phyloP scores from a whole-genome alignment of 2,888 invertebrate genomes.

The Candidula unifasciata region DNA sequence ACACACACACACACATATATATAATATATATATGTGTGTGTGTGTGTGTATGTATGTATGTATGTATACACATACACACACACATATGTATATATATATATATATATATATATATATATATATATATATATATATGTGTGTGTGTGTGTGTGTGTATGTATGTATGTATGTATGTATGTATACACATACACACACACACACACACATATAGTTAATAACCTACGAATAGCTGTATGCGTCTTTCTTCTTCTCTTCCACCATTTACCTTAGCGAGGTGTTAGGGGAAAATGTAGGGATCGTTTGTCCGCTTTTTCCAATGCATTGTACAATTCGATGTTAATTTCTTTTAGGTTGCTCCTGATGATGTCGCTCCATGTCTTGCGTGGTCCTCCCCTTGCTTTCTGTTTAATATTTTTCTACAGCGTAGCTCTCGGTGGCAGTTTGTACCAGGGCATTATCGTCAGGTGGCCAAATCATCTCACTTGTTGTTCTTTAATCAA shows the following conservation, averaged over 20 bases:
- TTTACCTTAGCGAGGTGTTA: too few relatives aligned
- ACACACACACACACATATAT: background rate
- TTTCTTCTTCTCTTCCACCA: too few relatives aligned
- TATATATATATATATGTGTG: conserved; percentile 5
- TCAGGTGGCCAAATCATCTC: too few relatives aligned
- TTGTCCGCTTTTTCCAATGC: too few relatives aligned
- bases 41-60: background rate
- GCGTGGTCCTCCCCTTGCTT: too few relatives aligned
- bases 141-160: conserved; percentile 1
- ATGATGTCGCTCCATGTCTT: too few relatives aligned
- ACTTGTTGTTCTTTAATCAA: too few relatives aligned
- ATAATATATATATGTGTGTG: background rate
- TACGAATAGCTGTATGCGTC: background rate
- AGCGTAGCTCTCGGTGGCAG: too few relatives aligned
- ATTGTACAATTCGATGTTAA: too few relatives aligned
- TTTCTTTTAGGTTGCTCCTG: too few relatives aligned
- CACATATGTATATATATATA: conserved; percentile 1
- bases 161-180: background rate
- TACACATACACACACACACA: background rate
- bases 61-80: background rate
- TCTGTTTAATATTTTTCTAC: background rate
- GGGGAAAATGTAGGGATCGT: too few relatives aligned
- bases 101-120: background rate
- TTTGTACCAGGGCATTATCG: too few relatives aligned
- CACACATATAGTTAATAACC: background rate